Evolutionary conservation across 1,140 invertebrate genomes (phyloP).

Genomic region (Andricus grossulariae): DNA sequence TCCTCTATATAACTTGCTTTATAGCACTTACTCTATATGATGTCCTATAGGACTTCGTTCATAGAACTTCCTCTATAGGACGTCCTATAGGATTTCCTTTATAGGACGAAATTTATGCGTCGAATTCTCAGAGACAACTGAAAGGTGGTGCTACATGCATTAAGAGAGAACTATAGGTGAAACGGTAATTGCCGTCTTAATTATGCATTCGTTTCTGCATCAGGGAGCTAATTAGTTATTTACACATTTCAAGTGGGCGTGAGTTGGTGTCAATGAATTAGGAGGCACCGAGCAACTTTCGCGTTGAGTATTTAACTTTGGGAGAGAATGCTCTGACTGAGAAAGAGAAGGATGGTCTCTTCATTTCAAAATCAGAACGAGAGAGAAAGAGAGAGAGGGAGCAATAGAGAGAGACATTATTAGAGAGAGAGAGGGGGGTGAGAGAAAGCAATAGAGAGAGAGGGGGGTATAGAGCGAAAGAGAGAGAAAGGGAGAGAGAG

Average conservation of each 20-base stretch:
- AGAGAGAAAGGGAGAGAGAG: background rate
- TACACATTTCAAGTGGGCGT: conserved; percentile 67
- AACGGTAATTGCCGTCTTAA: conserved; percentile 67
- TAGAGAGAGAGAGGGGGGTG: too few species aligned
- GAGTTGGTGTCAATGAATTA: conserved; percentile 68
- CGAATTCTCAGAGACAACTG: too few species aligned
- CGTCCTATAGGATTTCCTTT: too few species aligned
- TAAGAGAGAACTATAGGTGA: too few species aligned
- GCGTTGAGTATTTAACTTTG: conserved; percentile 65
- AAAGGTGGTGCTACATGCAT: too few species aligned
- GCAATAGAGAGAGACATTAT: background rate
- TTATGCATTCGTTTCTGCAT: conserved; percentile 61
- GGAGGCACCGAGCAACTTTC: conserved; percentile 56
- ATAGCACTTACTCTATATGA: too few species aligned
- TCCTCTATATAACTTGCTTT: too few species aligned
- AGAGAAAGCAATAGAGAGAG: too few species aligned
- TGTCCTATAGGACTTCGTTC: too few species aligned
- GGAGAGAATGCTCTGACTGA: conserved; percentile 42
- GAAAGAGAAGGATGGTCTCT: background rate
- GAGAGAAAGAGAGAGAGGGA: background rate
- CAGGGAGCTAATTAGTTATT: conserved; percentile 66
- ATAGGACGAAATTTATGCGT: too few species aligned
- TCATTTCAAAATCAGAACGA: background rate
- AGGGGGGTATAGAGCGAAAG: background rate
- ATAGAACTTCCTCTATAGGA: too few species aligned